Evolutionary conservation across 2,113 vertebrate genomes (phyloP), one percentile per base, ranked within the genome.

Genomic region (Tursiops truncatus): DNA sequence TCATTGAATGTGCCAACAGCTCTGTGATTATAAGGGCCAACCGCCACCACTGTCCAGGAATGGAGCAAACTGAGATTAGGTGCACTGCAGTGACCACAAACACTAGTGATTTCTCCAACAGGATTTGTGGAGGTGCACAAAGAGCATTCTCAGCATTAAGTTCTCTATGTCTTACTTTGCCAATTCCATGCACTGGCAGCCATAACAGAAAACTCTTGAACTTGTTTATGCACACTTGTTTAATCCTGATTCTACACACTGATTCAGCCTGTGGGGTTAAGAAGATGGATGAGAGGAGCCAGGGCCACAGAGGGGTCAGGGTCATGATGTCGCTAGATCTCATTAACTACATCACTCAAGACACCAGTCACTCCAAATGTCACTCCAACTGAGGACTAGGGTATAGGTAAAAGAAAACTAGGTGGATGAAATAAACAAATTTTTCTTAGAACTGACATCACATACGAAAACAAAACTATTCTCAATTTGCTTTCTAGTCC

Each of bases 171-270:
- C 98, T 99, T 98, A 98, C 97, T 99, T 98, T 97, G 96, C 97
- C 85, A 58, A 97, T 97, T 98, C 96, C 96, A 68, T 77, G 84
- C 15, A 56, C 96, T 96, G 98, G 97, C 98, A 98, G 97, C 98
- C 97, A 97, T 97, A 98, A 98, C 98, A 94, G 98, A 98, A 98
- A 81, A 95, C 98, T 98, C 98, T 98, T 98, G 98, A 99, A 99
- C 98, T 99, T 99, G 98, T 99, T 99, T 98, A 99, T 98, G 99
- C 98, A 98, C 99, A 99, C 98, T 98, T 98, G 96, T 98, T 99
- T 99, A 99, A 99, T 99, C 98, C 98, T 98, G 96, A 98, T 97
- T 99, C 98, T 98, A 97, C 91, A 97, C 68, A 97, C 94, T 98
- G 97, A 97, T 97, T 98, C 97, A 97, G 98, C 83, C 98, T 97